A percentile compares a stretch with the other conserved stretches of the same genome.
Conservation (phyloP, 2,888 invertebrate genomes). For the Acleris sparsana region DNA sequence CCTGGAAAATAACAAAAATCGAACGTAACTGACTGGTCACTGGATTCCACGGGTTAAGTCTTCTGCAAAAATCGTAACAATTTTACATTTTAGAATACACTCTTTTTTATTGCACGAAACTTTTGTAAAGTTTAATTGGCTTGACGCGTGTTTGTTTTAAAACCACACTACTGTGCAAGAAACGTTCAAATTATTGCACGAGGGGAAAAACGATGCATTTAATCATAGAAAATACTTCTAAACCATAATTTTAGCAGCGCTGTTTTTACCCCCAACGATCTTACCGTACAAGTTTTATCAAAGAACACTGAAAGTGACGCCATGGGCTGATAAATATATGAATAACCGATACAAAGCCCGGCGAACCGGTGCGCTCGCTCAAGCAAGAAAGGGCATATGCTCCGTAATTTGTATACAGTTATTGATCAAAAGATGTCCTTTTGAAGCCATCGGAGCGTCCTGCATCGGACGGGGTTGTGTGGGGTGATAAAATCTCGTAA, state of each 20-base stretch:
- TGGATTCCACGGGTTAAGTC: too few species aligned
- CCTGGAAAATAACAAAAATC: too few species aligned
- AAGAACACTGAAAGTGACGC: background rate
- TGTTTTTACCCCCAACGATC: background rate
- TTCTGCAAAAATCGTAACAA: too few species aligned
- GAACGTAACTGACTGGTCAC: too few species aligned
- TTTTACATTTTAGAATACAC: too few species aligned
- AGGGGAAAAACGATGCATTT: too few species aligned
- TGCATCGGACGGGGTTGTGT: slow-evolving; percentile 68
- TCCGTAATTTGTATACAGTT: slow-evolving; percentile 82
- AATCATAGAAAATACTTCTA: background rate
- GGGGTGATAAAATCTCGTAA: slow-evolving; percentile 77
- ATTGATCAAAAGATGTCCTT: slow-evolving; percentile 83
- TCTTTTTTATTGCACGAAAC: too few species aligned
- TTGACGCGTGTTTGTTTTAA: too few species aligned
- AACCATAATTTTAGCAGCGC: background rate
- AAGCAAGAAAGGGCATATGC: slow-evolving; percentile 80
- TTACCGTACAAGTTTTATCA: background rate
- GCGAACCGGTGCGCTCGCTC: slow-evolving; percentile 66
- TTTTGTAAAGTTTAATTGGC: too few species aligned
- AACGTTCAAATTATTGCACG: too few species aligned
- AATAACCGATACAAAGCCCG: slow-evolving; percentile 62
- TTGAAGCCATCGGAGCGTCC: slow-evolving; percentile 75
- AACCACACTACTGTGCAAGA: too few species aligned
- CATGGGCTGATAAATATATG: slow-evolving; percentile 20